Conservation (phyloP, 2,113 vertebrate species). For the Hippocampus mohnikei region DNA sequence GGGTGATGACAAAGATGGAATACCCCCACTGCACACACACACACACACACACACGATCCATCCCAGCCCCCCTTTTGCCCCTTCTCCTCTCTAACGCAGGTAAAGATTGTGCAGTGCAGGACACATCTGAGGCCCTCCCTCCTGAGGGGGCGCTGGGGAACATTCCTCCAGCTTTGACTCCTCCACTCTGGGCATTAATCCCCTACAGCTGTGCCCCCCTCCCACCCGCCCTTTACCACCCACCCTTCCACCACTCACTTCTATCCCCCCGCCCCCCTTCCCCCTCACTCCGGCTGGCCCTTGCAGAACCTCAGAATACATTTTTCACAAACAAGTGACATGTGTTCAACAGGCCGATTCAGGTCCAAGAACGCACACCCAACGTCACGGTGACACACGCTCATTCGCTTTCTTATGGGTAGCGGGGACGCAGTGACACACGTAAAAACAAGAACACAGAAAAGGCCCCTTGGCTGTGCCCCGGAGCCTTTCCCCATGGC, state of each 20-base stretch:
- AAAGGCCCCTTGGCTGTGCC: slow-evolving; percentile 65
- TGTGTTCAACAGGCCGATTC: slow-evolving; percentile 75
- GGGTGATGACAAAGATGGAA: slow-evolving; percentile 50
- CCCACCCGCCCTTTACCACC: slow-evolving; percentile 62
- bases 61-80: neutral
- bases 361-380: slow-evolving; percentile 22
- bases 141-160: slow-evolving; percentile 72
- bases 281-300: slow-evolving; percentile 77
- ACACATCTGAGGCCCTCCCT: slow-evolving; percentile 65
- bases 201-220: slow-evolving; percentile 94
- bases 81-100: slow-evolving; percentile 19
- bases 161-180: slow-evolving; percentile 84
- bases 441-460: slow-evolving; percentile 34
- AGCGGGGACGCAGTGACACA: slow-evolving; percentile 21
- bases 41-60: neutral
- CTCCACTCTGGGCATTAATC: slow-evolving; percentile 92
- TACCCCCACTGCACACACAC: slow-evolving; percentile 14
- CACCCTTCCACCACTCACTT: slow-evolving; percentile 5
- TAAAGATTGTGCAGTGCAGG: slow-evolving; percentile 42
- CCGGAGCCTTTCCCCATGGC: slow-evolving; percentile 41
- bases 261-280: slow-evolving; percentile 61
- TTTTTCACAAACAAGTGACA: slow-evolving; percentile 94
- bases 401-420: slow-evolving; percentile 1
- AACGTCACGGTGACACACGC: neutral
- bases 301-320: slow-evolving; percentile 77